A percentile compares a stretch with the other conserved stretches of the same genome.
Conservation (phyloP, 2,888 invertebrate species). For the Eupithecia pulchellata region DNA sequence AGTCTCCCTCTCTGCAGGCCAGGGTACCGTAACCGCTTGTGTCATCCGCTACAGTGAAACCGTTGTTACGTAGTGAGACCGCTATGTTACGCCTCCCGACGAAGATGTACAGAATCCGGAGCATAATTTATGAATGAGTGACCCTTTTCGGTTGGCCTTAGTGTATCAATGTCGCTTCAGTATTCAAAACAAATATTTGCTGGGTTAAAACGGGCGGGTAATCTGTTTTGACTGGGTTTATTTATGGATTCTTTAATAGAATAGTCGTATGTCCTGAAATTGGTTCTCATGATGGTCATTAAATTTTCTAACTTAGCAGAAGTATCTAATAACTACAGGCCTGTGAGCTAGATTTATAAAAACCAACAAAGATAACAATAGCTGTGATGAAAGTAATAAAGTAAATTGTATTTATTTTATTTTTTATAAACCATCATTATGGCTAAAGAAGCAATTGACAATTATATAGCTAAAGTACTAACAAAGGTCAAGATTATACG, state of each 20-base stretch:
- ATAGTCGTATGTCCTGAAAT: not conserved
- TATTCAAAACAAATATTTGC: slow-evolving; percentile 17
- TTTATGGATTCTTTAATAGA: not conserved
- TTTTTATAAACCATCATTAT: not conserved
- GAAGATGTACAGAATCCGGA: slow-evolving; percentile 54
- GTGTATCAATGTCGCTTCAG: slow-evolving; percentile 14
- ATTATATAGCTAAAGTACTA: not conserved
- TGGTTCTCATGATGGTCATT: not conserved
- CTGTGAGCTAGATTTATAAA: not conserved
- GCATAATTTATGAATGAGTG: slow-evolving; percentile 48
- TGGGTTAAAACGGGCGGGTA: not conserved
- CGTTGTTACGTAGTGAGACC: slow-evolving; percentile 73
- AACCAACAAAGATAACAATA: not conserved
- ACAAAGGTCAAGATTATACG: slow-evolving; percentile 48
- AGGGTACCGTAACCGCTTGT: slow-evolving; percentile 80
- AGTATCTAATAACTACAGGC: not conserved
- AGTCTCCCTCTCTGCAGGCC: slow-evolving; percentile 57
- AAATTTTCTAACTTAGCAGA: not conserved
- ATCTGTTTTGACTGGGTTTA: not conserved
- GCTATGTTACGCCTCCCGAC: slow-evolving; percentile 68
- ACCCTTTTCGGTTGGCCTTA: slow-evolving; percentile 35
- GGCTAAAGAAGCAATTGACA: not conserved
- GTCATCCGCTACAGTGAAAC: slow-evolving; percentile 82
- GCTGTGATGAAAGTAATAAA: not conserved
- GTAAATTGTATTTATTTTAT: too few species aligned